Conservation (phyloP, 2,797 vertebrate species). For the Poeciliopsis infans region DNA sequence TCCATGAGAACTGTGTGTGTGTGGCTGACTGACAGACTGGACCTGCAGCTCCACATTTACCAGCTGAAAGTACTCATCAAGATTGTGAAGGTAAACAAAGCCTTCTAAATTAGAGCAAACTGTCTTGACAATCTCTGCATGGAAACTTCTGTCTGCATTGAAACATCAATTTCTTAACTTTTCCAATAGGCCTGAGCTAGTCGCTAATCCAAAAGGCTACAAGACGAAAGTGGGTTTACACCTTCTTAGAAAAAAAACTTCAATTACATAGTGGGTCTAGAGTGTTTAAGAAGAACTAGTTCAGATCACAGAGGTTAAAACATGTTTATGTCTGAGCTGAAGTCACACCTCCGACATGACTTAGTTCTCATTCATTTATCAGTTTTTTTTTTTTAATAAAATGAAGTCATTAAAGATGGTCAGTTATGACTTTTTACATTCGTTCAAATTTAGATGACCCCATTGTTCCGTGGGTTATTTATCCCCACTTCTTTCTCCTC, state of each 20-base stretch:
- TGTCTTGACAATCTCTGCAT: background rate
- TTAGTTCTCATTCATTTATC: background rate
- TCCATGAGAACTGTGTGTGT: constrained; percentile 91
- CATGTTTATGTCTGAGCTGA: background rate
- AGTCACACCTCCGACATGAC: background rate
- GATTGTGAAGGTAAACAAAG: constrained; percentile 93
- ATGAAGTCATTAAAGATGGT: background rate
- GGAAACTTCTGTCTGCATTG: background rate
- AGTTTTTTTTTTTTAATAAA: background rate
- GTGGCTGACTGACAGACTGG: constrained; percentile 95
- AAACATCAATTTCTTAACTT: background rate
- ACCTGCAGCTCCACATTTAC: constrained; percentile 95
- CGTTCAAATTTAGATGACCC: background rate
- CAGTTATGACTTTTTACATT: background rate
- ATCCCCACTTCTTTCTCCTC: background rate
- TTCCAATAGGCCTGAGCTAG: background rate
- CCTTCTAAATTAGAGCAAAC: background rate
- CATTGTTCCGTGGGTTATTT: background rate
- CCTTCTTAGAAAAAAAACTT: background rate
- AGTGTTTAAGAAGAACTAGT: background rate
- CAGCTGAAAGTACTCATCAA: constrained; percentile 98
- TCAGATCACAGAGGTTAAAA: background rate
- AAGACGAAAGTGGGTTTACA: background rate
- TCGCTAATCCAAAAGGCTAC: too few relatives aligned
- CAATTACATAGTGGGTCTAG: background rate